A percentile compares a stretch with the other conserved stretches of the same genome.
These are phyloP conservation scores for Sceliomorpha sp. DNA, from an alignment of 2,888 invertebrate species.

Conservation along the genomic window DNA sequence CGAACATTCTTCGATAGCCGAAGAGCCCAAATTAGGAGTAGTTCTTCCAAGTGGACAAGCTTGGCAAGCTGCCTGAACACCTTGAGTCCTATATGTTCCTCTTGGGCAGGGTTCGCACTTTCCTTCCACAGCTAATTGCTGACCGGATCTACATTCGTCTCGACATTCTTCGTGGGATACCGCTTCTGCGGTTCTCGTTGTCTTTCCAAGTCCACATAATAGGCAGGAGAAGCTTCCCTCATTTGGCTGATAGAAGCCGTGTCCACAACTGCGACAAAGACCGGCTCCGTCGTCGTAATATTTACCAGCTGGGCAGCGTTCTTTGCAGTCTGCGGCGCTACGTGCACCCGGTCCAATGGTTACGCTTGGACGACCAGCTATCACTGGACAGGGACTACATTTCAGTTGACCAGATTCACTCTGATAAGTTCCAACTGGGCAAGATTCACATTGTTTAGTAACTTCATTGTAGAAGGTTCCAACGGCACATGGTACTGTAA, in stretches of 20 bases:
- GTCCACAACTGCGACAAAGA: slow-evolving; percentile 94
- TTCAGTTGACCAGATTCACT: slow-evolving; percentile 94
- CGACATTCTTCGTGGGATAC: slow-evolving; percentile 93
- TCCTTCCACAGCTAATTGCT: slow-evolving; percentile 92
- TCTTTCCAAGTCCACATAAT: slow-evolving; percentile 94
- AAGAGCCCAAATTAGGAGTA: slow-evolving; percentile 91
- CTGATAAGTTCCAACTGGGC: slow-evolving; percentile 95
- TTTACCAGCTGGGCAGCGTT: slow-evolving; percentile 96
- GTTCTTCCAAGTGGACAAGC: slow-evolving; percentile 94
- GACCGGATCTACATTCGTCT: slow-evolving; percentile 93
- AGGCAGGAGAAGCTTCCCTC: slow-evolving; percentile 95
- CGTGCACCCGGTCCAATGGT: slow-evolving; percentile 93
- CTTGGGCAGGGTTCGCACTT: slow-evolving; percentile 95
- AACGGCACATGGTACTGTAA: slow-evolving; percentile 91
- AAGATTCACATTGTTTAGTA: slow-evolving; percentile 89
- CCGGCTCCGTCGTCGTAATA: slow-evolving; percentile 94
- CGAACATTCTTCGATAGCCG: slow-evolving; percentile 94
- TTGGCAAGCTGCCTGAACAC: slow-evolving; percentile 93
- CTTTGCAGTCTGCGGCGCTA: slow-evolving; percentile 94
- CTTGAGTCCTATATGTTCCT: slow-evolving; percentile 92
- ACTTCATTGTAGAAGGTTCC: slow-evolving; percentile 92
- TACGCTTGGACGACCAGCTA: slow-evolving; percentile 94
- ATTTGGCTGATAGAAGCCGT: slow-evolving; percentile 94
- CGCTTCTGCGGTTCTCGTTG: slow-evolving; percentile 94
- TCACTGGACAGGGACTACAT: slow-evolving; percentile 93